These are phyloP conservation scores for Sylvietta virens DNA, from an alignment of 2,113 vertebrate genomes.

Conservation along the genomic window DNA sequence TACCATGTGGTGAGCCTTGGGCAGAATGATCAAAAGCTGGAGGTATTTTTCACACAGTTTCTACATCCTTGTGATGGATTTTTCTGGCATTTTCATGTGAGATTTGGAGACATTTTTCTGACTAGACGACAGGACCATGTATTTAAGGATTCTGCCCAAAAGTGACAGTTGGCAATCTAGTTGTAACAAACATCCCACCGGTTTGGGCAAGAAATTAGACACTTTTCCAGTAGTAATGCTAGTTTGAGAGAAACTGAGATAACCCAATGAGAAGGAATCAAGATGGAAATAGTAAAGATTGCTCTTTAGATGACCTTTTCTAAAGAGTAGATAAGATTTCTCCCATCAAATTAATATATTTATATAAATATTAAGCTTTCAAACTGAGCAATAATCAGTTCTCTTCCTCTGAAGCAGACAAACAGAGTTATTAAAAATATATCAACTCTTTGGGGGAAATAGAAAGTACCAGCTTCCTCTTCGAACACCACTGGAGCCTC, in stretches of 20 bases:
- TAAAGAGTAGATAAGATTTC: not conserved
- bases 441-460: not conserved
- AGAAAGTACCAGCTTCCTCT: not conserved
- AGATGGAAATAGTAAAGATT: not conserved
- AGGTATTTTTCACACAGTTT: constrained; percentile 64
- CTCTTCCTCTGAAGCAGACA: not conserved
- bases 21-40: constrained; percentile 62
- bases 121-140: constrained; percentile 53
- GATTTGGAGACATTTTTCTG: constrained; percentile 56
- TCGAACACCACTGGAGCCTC: not conserved
- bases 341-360: constrained; percentile 11
- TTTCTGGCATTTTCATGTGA: constrained; percentile 62
- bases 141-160: constrained; percentile 61
- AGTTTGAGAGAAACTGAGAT: not conserved
- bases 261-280: not conserved
- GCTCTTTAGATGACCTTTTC: constrained; percentile 11
- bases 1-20: constrained; percentile 64
- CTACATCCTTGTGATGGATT: constrained; percentile 53
- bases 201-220: constrained; percentile 28
- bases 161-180: constrained; percentile 59
- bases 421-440: not conserved
- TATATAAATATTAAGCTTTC: constrained; percentile 15
- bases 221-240: not conserved
- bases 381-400: not conserved
- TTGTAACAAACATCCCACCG: constrained; percentile 46